These are phyloP conservation scores for Formica exsecta DNA, from an alignment of 1,140 invertebrate genomes.

Conservation along the genomic window DNA sequence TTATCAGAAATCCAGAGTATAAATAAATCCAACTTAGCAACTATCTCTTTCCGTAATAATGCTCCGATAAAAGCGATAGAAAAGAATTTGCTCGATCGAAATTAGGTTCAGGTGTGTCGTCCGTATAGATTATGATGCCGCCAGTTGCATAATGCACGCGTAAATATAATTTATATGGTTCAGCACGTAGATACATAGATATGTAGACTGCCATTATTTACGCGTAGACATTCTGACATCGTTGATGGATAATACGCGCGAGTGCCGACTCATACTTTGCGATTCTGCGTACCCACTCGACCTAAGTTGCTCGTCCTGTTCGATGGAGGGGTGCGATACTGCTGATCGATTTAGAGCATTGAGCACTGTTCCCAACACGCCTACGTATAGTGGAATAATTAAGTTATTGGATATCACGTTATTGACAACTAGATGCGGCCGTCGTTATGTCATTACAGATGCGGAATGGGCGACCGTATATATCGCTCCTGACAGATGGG, in stretches of 20 bases:
- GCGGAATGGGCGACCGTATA: conserved; percentile 28
- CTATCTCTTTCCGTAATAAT: neutral
- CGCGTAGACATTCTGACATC: conserved; percentile 4
- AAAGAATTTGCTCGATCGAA: neutral
- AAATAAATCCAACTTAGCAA: neutral
- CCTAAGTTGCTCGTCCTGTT: conserved; percentile 49
- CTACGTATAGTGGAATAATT: conserved; percentile 61
- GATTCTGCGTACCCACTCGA: conserved; percentile 18
- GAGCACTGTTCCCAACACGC: conserved; percentile 23
- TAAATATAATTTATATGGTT: neutral
- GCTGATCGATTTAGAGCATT: conserved; percentile 36
- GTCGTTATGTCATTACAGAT: conserved; percentile 57
- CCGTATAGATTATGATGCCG: neutral
- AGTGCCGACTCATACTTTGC: conserved; percentile 22
- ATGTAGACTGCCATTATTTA: conserved; percentile 28
- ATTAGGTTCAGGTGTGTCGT: neutral
- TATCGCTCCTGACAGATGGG: conserved; percentile 36
- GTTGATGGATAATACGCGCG: conserved; percentile 19
- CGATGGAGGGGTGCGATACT: neutral
- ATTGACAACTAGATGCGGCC: conserved; percentile 59
- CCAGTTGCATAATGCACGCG: neutral
- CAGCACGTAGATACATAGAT: conserved; percentile 4
- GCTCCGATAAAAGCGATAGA: neutral
- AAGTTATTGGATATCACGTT: conserved; percentile 57
- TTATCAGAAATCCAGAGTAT: neutral